Base-by-base conservation (phyloP, 2,888 invertebrate genomes). In the Poecilus cupreus region DNA sequence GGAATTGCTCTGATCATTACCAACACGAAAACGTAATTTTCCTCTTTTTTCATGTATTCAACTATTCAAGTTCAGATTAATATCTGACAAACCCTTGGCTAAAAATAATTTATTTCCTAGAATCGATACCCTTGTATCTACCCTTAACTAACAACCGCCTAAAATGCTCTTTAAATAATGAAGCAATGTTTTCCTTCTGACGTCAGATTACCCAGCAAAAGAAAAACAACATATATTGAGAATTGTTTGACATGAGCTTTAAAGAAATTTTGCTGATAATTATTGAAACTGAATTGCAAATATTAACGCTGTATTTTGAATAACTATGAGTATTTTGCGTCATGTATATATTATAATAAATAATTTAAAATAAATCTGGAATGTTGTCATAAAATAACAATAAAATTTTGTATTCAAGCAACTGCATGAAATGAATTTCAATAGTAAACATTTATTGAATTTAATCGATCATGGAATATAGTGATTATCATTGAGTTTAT, bases 21-120 rank as follows among this genome's bases (percentile, higher is more conserved):
- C 68, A 20, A 68, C 68, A 68, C 68, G 68, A 39, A 32, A 68
- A 16, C 16, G 43, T 68, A 68, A 68, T 68, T 68, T 68, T 39
- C 18, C 5, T 68, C 2, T 39, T 54, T 43, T 11, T 43, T 43
- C 32, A 43, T 8, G 11, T 43, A 11, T 3, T 11, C n/a, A n/a
- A n/a, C n/a, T 43, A 43, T 43, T 26, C 24, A 57, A 57, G 57
- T 57, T 24, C 60, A 26, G n/a, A 13, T 43, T 26, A 13, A 22
- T 54, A 54, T 60, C 60, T 20, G n/a, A n/a, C 11, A 57, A 5
- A 60, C 26, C 60, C 60, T 60, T 60, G 26, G 60, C 60, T 60
- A 60, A 57, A 57, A 57, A 24, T 57, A 57, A 26, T 24, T 26
- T 26, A 60, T 60, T 24, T 24, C 26, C 13, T 5, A 10, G 6